A percentile compares a stretch with the other conserved stretches of the same genome.
Evolutionary conservation across 2,888 invertebrate genomes (phyloP).

Genomic region (Lagria hirta): DNA sequence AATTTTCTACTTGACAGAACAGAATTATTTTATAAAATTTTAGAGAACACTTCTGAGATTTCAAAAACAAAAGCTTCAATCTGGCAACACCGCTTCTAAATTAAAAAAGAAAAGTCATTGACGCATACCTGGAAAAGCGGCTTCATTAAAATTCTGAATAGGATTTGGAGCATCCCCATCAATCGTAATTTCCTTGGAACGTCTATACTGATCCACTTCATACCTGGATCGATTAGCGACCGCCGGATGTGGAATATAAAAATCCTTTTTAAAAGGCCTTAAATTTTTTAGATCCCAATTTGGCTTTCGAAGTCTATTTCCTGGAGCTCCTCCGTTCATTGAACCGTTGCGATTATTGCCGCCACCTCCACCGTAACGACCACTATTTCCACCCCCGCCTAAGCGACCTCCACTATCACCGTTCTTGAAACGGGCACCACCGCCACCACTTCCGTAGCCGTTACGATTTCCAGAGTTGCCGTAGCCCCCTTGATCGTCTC

Average conservation of each 20-base stretch:
- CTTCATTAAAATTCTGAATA: conserved; percentile 77
- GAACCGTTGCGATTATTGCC: conserved; percentile 44
- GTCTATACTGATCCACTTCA: conserved; percentile 73
- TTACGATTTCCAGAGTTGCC: conserved; percentile 39
- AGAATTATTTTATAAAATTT: too few relatives aligned
- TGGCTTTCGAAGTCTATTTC: conserved; percentile 59
- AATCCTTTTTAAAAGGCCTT: conserved; percentile 82
- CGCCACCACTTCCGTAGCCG: conserved; percentile 36
- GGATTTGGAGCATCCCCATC: conserved; percentile 77
- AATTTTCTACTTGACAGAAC: too few relatives aligned
- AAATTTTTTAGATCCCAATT: conserved; percentile 75
- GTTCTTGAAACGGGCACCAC: conserved; percentile 29
- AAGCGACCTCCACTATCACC: conserved; percentile 33
- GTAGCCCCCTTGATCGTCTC: conserved; percentile 39
- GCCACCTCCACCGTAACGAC: conserved; percentile 34
- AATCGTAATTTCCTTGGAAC: conserved; percentile 82
- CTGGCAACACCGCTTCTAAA: too few relatives aligned
- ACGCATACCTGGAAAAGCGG: conserved; percentile 80
- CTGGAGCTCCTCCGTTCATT: conserved; percentile 47
- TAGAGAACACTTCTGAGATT: too few relatives aligned
- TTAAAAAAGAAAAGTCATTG: too few relatives aligned
- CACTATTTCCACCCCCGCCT: conserved; percentile 47
- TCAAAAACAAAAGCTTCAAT: too few relatives aligned
- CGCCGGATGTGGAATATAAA: conserved; percentile 73
- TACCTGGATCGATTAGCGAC: conserved; percentile 66